A percentile compares a stretch with the other conserved stretches of the same genome.
Evolutionary conservation across 2,113 vertebrate species (phyloP).

Genomic region (Brachionichthys hirsutus): DNA sequence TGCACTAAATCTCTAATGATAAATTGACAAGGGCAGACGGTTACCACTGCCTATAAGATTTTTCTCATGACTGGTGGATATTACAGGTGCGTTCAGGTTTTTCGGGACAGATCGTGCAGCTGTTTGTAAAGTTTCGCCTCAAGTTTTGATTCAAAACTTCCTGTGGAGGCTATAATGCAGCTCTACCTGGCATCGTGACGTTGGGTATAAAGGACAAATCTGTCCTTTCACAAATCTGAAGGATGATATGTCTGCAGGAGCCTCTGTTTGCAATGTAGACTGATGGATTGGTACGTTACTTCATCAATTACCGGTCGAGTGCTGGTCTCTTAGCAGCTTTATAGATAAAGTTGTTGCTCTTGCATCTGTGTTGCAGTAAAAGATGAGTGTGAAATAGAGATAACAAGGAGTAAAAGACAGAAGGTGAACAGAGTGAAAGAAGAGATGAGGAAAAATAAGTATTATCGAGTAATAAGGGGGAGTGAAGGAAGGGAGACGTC

Average conservation of each 20-base stretch:
- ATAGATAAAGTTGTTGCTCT: constrained; percentile 12
- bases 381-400: constrained; percentile 16
- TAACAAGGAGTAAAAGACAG: constrained; percentile 24
- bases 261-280: constrained; percentile 1
- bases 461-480: constrained; percentile 33
- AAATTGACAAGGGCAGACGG: neutral
- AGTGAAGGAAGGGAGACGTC: constrained; percentile 22
- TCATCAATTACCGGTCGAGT: constrained; percentile 18
- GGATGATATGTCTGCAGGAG: constrained; percentile 1
- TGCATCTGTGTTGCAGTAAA: constrained; percentile 12
- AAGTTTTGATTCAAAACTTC: neutral
- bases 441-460: constrained; percentile 13
- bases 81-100: neutral
- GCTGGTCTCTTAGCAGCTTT: constrained; percentile 23
- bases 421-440: constrained; percentile 9
- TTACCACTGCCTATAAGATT: neutral
- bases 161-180: neutral
- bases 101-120: no score
- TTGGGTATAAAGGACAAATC: constrained; percentile 17
- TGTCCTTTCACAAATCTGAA: constrained; percentile 1
- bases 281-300: constrained; percentile 18
- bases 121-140: neutral
- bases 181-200: neutral
- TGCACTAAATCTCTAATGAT: neutral
- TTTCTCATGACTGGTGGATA: neutral